Percentiles rank a stretch among this genome's conserved stretches.
Conservation (phyloP, 2,888 invertebrate species). For the Elmis aenea region DNA sequence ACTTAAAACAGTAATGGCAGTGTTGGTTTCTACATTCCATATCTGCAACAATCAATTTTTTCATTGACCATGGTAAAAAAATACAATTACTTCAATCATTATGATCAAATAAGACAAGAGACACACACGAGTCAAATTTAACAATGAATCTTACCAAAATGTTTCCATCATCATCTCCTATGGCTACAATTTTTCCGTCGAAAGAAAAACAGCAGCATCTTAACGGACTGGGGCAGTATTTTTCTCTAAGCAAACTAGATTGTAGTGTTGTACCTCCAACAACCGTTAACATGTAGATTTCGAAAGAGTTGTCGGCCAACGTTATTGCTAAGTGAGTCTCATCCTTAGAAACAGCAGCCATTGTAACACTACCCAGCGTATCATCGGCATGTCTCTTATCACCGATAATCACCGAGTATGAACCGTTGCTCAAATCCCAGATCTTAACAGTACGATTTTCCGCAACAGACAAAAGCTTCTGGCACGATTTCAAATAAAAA, state of each 20-base stretch:
- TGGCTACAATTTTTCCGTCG: slow-evolving; percentile 56
- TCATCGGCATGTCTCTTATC: slow-evolving; percentile 15
- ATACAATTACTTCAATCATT: no score
- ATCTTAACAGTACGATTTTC: slow-evolving; percentile 22
- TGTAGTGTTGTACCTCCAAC: no score
- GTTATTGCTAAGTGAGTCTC: slow-evolving; percentile 25
- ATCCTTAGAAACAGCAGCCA: slow-evolving; percentile 22
- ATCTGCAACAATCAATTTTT: no score
- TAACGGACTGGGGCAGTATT: slow-evolving; percentile 20
- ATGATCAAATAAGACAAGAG: no score
- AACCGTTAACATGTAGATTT: slow-evolving; percentile 16
- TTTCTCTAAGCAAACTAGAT: slow-evolving; percentile 10
- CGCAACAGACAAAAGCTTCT: slow-evolving; percentile 17
- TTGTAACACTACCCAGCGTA: slow-evolving; percentile 18
- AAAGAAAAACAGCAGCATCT: slow-evolving; percentile 42
- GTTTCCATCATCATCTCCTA: slow-evolving; percentile 59
- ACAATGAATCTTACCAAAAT: slow-evolving; percentile 63
- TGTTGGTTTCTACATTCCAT: slow-evolving; percentile 48
- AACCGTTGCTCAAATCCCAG: slow-evolving; percentile 20
- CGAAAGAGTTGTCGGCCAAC: slow-evolving; percentile 25
- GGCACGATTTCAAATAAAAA: slow-evolving; percentile 16
- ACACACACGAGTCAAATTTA: no score
- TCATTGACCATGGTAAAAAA: no score
- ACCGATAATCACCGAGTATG: slow-evolving; percentile 16
- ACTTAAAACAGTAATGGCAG: slow-evolving; percentile 45